Percentiles rank a stretch among this genome's conserved stretches.
Evolutionary conservation across 2,888 invertebrate genomes (phyloP).

Genomic region (Heliothis peltigera): DNA sequence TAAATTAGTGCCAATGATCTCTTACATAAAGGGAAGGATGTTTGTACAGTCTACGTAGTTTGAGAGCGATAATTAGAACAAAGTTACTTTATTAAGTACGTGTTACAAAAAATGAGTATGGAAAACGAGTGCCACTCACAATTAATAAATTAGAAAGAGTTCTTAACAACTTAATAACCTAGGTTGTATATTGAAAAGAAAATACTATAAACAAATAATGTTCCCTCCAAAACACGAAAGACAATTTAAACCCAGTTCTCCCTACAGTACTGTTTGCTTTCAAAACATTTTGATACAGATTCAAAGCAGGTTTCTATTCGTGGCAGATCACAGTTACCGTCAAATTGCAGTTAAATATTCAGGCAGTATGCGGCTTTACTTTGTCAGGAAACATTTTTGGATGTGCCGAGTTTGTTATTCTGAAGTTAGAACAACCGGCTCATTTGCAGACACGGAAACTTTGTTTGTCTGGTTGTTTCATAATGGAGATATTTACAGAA

Average conservation of each 20-base stretch:
- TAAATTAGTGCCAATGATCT: background rate
- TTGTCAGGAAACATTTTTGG: conserved; percentile 32
- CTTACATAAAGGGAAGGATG: background rate
- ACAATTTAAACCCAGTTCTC: background rate
- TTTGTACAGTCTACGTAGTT: background rate
- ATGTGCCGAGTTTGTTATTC: conserved; percentile 16
- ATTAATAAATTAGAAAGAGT: too few relatives aligned
- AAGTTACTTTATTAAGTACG: too few relatives aligned
- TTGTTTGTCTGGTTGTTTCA: background rate
- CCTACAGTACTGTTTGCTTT: background rate
- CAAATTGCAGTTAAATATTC: conserved; percentile 51
- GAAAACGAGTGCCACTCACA: too few relatives aligned
- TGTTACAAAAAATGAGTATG: too few relatives aligned
- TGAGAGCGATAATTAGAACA: too few relatives aligned
- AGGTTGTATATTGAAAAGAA: too few relatives aligned
- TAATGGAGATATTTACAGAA: background rate
- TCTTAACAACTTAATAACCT: too few relatives aligned
- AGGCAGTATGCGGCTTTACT: conserved; percentile 12
- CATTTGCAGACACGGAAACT: conserved; percentile 1
- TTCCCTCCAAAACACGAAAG: too few relatives aligned
- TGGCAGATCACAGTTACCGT: conserved; percentile 14
- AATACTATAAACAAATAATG: background rate
- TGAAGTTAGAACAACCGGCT: conserved; percentile 23
- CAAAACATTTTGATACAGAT: conserved; percentile 16
- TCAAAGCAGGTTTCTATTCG: conserved; percentile 17